Conservation (phyloP, 1,140 invertebrate species). For the Nylanderia fulva region DNA sequence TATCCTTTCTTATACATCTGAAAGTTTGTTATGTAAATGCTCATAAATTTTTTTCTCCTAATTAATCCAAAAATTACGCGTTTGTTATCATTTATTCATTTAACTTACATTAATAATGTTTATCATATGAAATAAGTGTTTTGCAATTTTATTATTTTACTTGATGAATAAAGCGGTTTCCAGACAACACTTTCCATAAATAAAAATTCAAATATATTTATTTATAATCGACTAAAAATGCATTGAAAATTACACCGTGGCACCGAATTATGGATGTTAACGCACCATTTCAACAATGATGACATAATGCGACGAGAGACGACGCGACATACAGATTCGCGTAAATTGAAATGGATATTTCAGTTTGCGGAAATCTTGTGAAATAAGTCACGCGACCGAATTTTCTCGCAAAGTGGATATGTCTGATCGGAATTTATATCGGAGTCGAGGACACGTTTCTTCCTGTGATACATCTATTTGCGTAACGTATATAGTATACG, state of each 20-base stretch:
- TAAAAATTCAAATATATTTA: background rate
- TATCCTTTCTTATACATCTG: constrained; percentile 13
- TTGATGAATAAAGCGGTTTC: constrained; percentile 6
- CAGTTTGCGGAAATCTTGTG: constrained; percentile 30
- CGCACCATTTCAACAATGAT: constrained; percentile 36
- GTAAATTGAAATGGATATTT: constrained; percentile 61
- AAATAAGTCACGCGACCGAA: constrained; percentile 63
- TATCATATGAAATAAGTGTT: background rate
- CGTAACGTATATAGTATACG: constrained; percentile 9
- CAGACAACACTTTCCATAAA: background rate
- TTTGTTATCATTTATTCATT: background rate
- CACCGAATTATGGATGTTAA: constrained; percentile 9
- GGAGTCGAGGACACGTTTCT: constrained; percentile 15
- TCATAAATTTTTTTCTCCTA: background rate
- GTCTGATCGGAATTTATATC: constrained; percentile 70
- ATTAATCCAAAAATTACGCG: background rate
- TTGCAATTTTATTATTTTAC: background rate
- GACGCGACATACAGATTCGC: background rate
- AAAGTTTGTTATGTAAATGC: background rate
- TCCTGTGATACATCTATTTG: background rate
- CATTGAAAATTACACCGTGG: constrained; percentile 22
- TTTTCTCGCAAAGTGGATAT: constrained; percentile 64
- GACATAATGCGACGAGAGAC: constrained; percentile 15
- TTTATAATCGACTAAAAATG: background rate
- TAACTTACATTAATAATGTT: background rate